Conservation (phyloP, 2,797 vertebrate species). For the Synaphobranchus kaupii region DNA sequence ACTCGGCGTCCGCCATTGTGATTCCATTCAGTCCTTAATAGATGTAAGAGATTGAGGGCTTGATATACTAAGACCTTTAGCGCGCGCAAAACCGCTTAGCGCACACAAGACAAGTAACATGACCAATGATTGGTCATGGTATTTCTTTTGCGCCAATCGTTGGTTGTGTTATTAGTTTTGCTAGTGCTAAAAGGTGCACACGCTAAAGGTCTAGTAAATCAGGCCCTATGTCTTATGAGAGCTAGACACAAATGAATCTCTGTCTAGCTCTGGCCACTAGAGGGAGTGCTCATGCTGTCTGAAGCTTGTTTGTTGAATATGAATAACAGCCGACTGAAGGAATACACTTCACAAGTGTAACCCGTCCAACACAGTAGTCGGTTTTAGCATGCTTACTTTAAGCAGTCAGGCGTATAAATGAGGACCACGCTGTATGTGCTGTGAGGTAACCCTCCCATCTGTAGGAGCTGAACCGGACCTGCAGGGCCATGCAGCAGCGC, state of each 20-base stretch:
- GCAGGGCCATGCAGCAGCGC: conserved; percentile 94
- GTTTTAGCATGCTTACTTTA: background rate
- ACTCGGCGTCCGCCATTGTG: background rate
- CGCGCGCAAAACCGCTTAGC: too few relatives aligned
- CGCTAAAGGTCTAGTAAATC: too few relatives aligned
- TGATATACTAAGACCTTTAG: too few relatives aligned
- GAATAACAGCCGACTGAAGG: background rate
- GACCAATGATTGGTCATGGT: too few relatives aligned
- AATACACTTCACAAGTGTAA: background rate
- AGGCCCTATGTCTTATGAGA: background rate
- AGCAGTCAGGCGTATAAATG: background rate
- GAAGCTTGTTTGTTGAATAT: background rate
- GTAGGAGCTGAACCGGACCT: conserved; percentile 94
- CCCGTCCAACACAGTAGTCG: background rate
- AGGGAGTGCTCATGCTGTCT: conserved; percentile 28
- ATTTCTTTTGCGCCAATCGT: too few relatives aligned
- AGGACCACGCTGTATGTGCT: background rate
- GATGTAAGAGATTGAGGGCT: background rate
- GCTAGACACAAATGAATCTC: background rate
- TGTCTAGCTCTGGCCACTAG: conserved; percentile 27
- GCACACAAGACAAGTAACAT: too few relatives aligned
- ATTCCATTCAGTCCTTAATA: background rate
- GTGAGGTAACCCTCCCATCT: conserved; percentile 39
- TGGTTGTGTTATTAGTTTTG: too few relatives aligned
- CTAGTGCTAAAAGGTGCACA: too few relatives aligned